Conservation (phyloP, 2,797 vertebrate genomes). For the Sorex maritimensis region DNA sequence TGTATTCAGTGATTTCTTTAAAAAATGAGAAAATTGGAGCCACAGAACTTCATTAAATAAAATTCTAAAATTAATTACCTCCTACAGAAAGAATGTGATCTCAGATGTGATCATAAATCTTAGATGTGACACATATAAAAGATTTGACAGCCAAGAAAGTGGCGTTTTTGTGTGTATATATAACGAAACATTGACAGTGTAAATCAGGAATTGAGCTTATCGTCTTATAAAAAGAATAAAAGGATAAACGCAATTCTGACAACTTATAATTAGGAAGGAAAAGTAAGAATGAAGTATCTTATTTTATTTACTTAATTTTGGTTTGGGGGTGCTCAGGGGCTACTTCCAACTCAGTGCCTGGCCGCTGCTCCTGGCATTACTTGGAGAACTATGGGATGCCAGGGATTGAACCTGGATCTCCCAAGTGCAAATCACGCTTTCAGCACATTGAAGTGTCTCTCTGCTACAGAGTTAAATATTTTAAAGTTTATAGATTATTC, state of each 20-base stretch:
- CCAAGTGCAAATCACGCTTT: too few relatives aligned
- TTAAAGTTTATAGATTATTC: constrained; percentile 21
- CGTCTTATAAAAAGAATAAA: neutral
- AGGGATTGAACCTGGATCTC: too few relatives aligned
- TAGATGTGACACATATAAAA: neutral
- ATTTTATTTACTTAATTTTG: too few relatives aligned
- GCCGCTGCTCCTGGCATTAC: too few relatives aligned
- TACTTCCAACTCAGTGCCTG: too few relatives aligned
- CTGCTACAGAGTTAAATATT: neutral
- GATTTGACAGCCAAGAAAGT: constrained; percentile 27
- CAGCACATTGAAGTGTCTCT: too few relatives aligned
- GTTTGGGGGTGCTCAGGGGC: too few relatives aligned
- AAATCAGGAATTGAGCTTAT: neutral
- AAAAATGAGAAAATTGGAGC: neutral
- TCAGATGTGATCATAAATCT: neutral
- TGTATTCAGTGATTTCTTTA: too few relatives aligned
- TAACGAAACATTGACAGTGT: neutral
- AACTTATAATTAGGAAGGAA: neutral
- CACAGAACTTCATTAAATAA: neutral
- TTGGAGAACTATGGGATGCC: too few relatives aligned
- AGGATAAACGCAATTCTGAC: neutral
- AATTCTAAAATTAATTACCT: constrained; percentile 36
- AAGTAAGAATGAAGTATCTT: neutral
- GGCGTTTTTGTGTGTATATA: neutral
- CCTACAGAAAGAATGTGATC: neutral